Conservation (phyloP, 2,113 vertebrate genomes). For the Hemichromis elongatus region DNA sequence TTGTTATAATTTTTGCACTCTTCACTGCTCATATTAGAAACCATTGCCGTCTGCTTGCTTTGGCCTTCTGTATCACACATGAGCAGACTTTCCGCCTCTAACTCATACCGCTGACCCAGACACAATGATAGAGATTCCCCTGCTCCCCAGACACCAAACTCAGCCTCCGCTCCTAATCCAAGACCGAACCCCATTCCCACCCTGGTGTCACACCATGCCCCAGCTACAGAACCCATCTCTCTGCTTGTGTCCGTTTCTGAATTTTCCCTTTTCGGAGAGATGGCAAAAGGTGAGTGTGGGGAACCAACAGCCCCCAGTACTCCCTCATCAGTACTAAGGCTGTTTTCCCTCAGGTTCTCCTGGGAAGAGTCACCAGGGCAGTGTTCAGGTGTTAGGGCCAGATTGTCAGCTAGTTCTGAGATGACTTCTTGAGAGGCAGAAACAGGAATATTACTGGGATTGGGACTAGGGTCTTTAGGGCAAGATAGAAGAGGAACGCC, state of each 20-base stretch:
- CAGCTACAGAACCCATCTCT: slow-evolving; percentile 29
- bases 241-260: slow-evolving; percentile 64
- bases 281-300: slow-evolving; percentile 69
- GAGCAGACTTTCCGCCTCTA: slow-evolving; percentile 67
- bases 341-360: slow-evolving; percentile 76
- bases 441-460: slow-evolving; percentile 76
- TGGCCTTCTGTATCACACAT: slow-evolving; percentile 64
- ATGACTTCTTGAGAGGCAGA: slow-evolving; percentile 63
- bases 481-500: slow-evolving; percentile 70
- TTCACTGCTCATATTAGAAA: slow-evolving; percentile 40
- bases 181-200: slow-evolving; percentile 32
- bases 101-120: slow-evolving; percentile 61
- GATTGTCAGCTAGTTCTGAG: slow-evolving; percentile 69
- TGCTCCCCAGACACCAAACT: slow-evolving; percentile 57
- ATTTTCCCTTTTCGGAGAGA: slow-evolving; percentile 80
- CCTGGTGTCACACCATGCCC: slow-evolving; percentile 45
- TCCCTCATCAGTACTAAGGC: slow-evolving; percentile 66
- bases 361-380: slow-evolving; percentile 67
- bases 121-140: slow-evolving; percentile 59
- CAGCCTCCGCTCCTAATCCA: slow-evolving; percentile 36
- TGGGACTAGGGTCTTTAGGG: slow-evolving; percentile 69
- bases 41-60: slow-evolving; percentile 39
- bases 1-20: slow-evolving; percentile 40
- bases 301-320: slow-evolving; percentile 55
- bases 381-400: slow-evolving; percentile 60